Conservation (phyloP, 2,888 invertebrate species). For the Spodoptera exigua region DNA sequence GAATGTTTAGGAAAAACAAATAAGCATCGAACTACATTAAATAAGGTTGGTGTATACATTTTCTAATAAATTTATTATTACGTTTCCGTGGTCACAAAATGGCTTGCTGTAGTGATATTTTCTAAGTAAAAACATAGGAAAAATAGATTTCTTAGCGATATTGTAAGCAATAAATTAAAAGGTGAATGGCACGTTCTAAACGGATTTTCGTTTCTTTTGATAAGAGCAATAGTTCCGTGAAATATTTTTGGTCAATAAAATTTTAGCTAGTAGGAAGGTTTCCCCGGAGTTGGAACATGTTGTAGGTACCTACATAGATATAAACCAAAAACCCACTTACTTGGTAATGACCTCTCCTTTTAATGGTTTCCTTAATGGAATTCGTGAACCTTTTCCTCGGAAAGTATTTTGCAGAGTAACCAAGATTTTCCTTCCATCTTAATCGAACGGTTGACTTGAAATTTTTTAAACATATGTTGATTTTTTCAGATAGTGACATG, state of each 20-base stretch:
- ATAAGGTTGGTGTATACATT: conserved; percentile 25
- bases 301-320: conserved; percentile 16
- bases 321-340: conserved; percentile 53
- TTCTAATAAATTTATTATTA: conserved; percentile 36
- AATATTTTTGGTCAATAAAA: conserved; percentile 33
- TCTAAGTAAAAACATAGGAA: conserved; percentile 18
- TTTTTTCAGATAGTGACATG: conserved; percentile 38
- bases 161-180: conserved; percentile 40
- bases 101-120: conserved; percentile 25
- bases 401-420: conserved; percentile 41
- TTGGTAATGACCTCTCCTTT: conserved; percentile 50
- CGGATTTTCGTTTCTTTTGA: conserved; percentile 19
- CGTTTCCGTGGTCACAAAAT: conserved; percentile 11
- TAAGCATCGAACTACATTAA: conserved; percentile 32
- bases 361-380: conserved; percentile 54
- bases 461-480: conserved; percentile 16
- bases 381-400: conserved; percentile 46
- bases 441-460: conserved; percentile 27
- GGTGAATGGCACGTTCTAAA: conserved; percentile 26
- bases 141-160: conserved; percentile 35
- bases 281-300: conserved; percentile 24
- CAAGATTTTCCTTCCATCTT: conserved; percentile 41
- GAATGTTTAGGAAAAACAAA: conserved; percentile 35
- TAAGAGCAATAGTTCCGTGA: conserved; percentile 19
- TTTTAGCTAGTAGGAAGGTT: conserved; percentile 39